Conservation (phyloP, 2,113 vertebrate genomes). For the Entelurus aequoreus region DNA sequence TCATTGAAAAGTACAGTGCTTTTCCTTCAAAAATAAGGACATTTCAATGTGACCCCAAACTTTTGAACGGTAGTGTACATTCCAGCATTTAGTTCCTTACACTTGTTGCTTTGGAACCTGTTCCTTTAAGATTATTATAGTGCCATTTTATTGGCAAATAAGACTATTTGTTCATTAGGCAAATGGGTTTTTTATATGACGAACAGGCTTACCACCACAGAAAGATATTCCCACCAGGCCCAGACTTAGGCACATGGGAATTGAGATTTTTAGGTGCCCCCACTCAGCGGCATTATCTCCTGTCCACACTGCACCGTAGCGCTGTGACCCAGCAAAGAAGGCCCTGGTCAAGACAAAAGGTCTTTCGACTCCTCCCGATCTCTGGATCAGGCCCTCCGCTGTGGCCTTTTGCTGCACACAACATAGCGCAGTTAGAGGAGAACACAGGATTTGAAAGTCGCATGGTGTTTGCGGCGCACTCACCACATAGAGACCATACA, state of each 20-base stretch:
- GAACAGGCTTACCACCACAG: constrained; percentile 78
- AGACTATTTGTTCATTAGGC: background rate
- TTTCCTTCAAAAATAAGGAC: no score
- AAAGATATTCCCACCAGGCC: constrained; percentile 83
- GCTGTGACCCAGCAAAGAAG: constrained; percentile 89
- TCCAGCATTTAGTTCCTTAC: no score
- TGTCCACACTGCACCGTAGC: constrained; percentile 87
- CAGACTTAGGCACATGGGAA: constrained; percentile 88
- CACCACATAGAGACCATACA: constrained; percentile 89
- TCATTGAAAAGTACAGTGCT: no score
- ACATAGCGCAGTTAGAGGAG: no score
- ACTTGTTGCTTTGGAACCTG: no score
- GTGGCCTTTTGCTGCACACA: constrained; percentile 83
- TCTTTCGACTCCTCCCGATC: constrained; percentile 80
- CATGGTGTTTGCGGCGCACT: constrained; percentile 26
- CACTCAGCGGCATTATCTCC: constrained; percentile 89
- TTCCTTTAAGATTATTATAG: background rate
- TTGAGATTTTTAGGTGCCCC: constrained; percentile 85
- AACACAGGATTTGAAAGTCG: background rate
- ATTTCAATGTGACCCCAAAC: no score
- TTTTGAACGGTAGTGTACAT: no score
- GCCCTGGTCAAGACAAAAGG: constrained; percentile 85
- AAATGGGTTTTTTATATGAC: background rate
- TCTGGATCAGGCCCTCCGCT: constrained; percentile 76
- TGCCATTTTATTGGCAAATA: no score